Evolutionary conservation across 2,113 vertebrate species (phyloP).

Genomic region (Acinonyx jubatus): DNA sequence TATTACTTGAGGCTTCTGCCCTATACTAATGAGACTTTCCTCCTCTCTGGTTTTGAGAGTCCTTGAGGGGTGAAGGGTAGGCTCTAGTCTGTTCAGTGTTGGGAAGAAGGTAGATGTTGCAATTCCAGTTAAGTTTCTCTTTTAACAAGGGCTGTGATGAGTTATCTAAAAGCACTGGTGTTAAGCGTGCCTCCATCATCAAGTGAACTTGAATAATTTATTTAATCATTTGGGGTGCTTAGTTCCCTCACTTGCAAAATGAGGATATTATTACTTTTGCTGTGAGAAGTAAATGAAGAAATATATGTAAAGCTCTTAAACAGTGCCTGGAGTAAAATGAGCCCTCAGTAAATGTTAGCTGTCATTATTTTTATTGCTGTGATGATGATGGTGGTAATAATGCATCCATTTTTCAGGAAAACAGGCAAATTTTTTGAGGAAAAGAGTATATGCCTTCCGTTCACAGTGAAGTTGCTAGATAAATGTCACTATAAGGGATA

Average conservation of each 20-base stretch:
- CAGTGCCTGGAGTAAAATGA: not conserved
- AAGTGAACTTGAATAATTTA: not conserved
- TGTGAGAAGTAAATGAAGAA: not conserved
- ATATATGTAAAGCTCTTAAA: not conserved
- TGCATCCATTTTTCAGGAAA: not conserved
- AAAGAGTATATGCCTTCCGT: not conserved
- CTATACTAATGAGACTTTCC: not conserved
- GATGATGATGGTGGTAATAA: not conserved
- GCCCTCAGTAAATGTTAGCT: not conserved
- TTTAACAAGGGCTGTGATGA: not conserved
- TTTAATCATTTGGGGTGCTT: not conserved
- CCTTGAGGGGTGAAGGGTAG: not conserved
- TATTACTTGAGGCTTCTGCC: not conserved
- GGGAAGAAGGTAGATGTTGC: not conserved
- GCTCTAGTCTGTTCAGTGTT: not conserved
- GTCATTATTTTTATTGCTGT: not conserved
- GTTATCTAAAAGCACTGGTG: not conserved
- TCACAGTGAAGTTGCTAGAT: not conserved
- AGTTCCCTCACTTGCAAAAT: constrained; percentile 2
- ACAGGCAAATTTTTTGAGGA: not conserved
- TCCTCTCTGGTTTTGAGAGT: not conserved
- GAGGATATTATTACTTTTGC: not conserved
- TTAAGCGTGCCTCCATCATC: not conserved
- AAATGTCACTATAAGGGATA: not conserved
- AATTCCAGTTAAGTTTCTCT: not conserved